These are phyloP conservation scores for Hermaeophaga mercurialis DNA, from an alignment of 2,888 invertebrate species.

Conservation along the genomic window DNA sequence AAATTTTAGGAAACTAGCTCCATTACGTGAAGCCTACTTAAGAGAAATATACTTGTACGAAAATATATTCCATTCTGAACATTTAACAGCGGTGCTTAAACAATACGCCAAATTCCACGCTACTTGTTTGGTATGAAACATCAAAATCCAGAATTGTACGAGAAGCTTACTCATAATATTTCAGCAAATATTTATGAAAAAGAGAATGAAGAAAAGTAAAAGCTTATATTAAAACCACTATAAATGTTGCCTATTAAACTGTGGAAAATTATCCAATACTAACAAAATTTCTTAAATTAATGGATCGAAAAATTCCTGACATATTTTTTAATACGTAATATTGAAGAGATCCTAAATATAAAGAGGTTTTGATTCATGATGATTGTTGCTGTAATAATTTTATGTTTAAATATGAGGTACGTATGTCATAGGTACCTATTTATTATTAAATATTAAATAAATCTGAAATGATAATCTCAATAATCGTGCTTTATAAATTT, in stretches of 20 bases:
- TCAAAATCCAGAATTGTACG: constrained; percentile 41
- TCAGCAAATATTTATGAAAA: not conserved
- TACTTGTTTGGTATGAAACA: constrained; percentile 45
- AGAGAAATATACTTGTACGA: constrained; percentile 47
- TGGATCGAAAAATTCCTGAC: not conserved
- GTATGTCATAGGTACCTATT: too few species aligned
- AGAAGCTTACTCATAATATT: constrained; percentile 23
- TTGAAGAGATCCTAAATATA: not conserved
- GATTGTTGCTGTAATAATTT: constrained; percentile 48
- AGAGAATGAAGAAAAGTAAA: not conserved
- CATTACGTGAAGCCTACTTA: constrained; percentile 38
- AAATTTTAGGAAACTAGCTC: constrained; percentile 36
- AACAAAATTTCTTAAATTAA: not conserved
- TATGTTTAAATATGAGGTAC: constrained; percentile 40
- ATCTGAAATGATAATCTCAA: too few species aligned
- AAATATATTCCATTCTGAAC: constrained; percentile 44
- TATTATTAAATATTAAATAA: too few species aligned
- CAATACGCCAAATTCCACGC: constrained; percentile 50
- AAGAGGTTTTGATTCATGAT: constrained; percentile 39
- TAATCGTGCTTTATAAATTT: too few species aligned
- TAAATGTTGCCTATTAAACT: constrained; percentile 3
- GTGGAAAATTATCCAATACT: constrained; percentile 4
- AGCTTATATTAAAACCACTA: too few species aligned
- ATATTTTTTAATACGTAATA: not conserved
- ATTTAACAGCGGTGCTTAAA: constrained; percentile 43